Percentiles rank a stretch among this genome's conserved stretches.
These are phyloP conservation scores for Mastomys coucha DNA, from an alignment of 2,113 vertebrate species.

Conservation along the genomic window DNA sequence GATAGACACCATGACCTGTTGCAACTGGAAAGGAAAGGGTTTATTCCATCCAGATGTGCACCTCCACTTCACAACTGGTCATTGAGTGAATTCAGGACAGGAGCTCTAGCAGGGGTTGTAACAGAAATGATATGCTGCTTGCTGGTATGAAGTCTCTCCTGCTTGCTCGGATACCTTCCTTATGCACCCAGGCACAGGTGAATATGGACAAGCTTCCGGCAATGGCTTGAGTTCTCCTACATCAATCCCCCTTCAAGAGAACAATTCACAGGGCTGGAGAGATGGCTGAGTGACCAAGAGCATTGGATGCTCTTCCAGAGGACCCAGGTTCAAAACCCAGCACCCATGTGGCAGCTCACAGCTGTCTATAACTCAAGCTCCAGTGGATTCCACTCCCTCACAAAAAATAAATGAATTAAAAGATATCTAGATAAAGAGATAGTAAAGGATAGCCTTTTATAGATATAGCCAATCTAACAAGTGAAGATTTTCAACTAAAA, in stretches of 20 bases:
- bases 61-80: not conserved
- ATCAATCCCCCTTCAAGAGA: not conserved
- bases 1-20: not conserved
- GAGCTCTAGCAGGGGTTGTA: not conserved
- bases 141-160: no score
- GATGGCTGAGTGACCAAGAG: no score
- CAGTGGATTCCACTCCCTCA: no score
- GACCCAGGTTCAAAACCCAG: no score
- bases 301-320: no score
- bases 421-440: no score
- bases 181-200: no score
- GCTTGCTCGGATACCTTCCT: not conserved
- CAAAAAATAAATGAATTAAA: no score
- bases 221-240: not conserved
- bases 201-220: not conserved
- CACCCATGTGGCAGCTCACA: no score
- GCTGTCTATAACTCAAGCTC: no score
- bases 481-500: not conserved
- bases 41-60: not conserved
- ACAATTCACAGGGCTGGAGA: no score
- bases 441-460: not conserved
- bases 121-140: not conserved
- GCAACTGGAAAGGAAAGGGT: not conserved
- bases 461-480: not conserved
- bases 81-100: not conserved